Base-by-base conservation (phyloP, 2,797 vertebrate genomes). In the Epinephelus awoara region DNA sequence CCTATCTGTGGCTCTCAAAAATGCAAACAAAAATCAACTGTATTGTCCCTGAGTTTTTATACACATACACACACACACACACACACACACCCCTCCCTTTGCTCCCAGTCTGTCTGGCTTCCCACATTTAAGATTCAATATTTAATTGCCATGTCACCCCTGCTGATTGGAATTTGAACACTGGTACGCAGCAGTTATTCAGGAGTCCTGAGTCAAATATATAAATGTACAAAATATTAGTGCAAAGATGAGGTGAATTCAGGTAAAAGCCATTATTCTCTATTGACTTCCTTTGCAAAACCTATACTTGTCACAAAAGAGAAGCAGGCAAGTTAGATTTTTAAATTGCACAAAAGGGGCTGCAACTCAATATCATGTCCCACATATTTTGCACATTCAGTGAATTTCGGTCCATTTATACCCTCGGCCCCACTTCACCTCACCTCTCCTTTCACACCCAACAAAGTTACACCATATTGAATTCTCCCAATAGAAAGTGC, bases 401-500 rank as follows among this genome's bases (percentile, higher is more conserved):
- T 69, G 49, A 29, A 47, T 85, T 75, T 84, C 3, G 1, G 64
- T 58, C 47, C 77, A 62, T 83, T 89, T 86, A 67, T 84, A 81
- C 75, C 62, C 44, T 54, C 27, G 0, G 67, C n/a, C 55, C 64
- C 65, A 72, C 71, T 75, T 72, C 68, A 80, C 64, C 56, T 67
- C 68, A 58, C 70, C 46, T 66, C 44, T 73, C 17, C 46, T 77
- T 83, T 87, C 69, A 71, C 62, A 72, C 68, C 63, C 65, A 78
- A 78, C 79, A 78, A 82, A 86, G 83, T 80, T 83, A 78, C 73
- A 77, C 61, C 73, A 72, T 79, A 69, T 75, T 85, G 77, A 85
- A 84, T 81, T 81, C 68, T 79, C 71, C 74, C 82, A 50, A 83
- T 67, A 80, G 77, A 86, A 90, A 91, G 77, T 87, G 79, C 81